Base-by-base conservation (phyloP, 2,797 vertebrate species). In the Muscicapa comitata region DNA sequence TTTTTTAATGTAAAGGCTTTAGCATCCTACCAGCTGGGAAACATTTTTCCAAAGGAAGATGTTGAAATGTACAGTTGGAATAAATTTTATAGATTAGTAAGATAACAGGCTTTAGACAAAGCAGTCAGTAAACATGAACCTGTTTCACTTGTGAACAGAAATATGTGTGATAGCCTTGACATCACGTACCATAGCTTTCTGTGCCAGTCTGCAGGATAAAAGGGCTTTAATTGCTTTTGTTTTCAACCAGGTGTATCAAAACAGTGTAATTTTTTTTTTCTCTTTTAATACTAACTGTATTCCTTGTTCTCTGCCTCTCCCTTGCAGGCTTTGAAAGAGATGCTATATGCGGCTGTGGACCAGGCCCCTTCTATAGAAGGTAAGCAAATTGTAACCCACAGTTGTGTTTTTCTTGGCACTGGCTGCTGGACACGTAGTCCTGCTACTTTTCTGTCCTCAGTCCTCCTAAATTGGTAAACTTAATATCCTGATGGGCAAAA, bases 331-430 rank as follows among this genome's bases (percentile, higher is more conserved):
- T 99, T 99, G 97, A 99, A 99, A 97, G 99, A 99, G 96, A 99
- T 99, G 99, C 98, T 99, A 45, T 99, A 99, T 97, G 98, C 99
- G 58, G 99, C 99, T 96, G 99, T 99, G 98, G 99, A 99, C 97
- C 99, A 99, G 97, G 99, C 99, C n/a, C 99, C 99, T 79, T 99
- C 99, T 93, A 98, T 99, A 93, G 99, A 99, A 99, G 99, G 99
- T 99, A 99, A 98, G 95, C 24, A 75, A 82, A 43, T 29, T 79
- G 74, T 93, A 90, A 78, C 51, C 1, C 26, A 81, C 74, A 23
- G 31, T 88, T 51, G 2, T 91, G 94, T 55, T 95, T 92, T 45
- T 89, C 92, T 95, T 97, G 85, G 90, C 92, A 23, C 54, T 70
- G 58, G 7, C 16, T 17, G 14, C 66, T 73, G 55, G 54, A 28